These are phyloP conservation scores for Baccha elongata DNA, from an alignment of 2,888 invertebrate species.

Conservation along the genomic window DNA sequence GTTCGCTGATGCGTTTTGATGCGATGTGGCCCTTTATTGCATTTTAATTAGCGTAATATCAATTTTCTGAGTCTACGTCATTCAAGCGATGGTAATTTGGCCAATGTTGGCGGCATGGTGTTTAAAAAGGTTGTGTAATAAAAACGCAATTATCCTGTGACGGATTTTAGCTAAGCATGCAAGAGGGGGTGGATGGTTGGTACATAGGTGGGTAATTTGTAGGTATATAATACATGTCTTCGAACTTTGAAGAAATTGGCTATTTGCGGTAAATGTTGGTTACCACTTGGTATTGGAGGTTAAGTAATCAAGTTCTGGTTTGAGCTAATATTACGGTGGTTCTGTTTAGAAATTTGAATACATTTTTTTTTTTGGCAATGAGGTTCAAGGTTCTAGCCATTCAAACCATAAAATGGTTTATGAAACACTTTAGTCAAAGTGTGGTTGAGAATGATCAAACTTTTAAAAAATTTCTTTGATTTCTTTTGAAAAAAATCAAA, in stretches of 20 bases:
- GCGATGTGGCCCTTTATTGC: conserved; percentile 77
- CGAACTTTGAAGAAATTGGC: background rate
- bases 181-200: background rate
- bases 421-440: too few species aligned
- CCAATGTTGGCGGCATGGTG: conserved; percentile 46
- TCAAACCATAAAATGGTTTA: too few species aligned
- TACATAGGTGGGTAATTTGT: background rate
- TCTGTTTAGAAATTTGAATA: too few species aligned
- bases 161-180: conserved; percentile 2
- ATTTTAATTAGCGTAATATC: conserved; percentile 81
- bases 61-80: conserved; percentile 76
- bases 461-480: too few species aligned
- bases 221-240: too few species aligned
- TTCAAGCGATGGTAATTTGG: conserved; percentile 47
- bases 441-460: too few species aligned
- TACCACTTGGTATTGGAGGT: too few species aligned
- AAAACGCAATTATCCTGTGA: conserved; percentile 57
- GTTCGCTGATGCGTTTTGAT: conserved; percentile 15
- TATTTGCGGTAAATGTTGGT: background rate
- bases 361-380: too few species aligned
- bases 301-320: too few species aligned
- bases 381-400: too few species aligned
- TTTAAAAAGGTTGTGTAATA: conserved; percentile 37
- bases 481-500: too few species aligned
- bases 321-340: too few species aligned